Conservation (phyloP, 2,888 invertebrate genomes). For the Chydorus sphaericus region DNA sequence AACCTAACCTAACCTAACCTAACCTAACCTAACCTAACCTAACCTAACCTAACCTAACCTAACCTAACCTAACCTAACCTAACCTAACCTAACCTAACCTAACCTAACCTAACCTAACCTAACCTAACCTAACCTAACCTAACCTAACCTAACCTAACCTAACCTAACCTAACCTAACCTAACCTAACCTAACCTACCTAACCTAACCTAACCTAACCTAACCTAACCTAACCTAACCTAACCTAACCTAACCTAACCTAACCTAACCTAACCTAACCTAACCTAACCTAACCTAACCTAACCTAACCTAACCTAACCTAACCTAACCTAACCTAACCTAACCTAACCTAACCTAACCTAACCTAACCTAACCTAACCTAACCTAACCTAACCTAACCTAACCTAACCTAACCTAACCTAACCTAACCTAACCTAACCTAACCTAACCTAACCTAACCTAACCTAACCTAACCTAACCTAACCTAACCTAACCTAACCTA, state of each 20-base stretch:
- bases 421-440: neutral
- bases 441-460: neutral
- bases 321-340: neutral
- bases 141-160: neutral
- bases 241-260: neutral
- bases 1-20: neutral
- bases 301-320: neutral
- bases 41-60: neutral
- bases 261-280: neutral
- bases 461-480: neutral
- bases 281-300: too few species aligned
- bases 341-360: neutral
- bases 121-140: too few species aligned
- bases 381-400: neutral
- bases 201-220: neutral
- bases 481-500: neutral
- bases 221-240: neutral
- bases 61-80: neutral
- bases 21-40: neutral
- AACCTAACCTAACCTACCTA: neutral
- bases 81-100: neutral
- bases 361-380: neutral
- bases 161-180: neutral
- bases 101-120: neutral
- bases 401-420: neutral